Base-by-base conservation (phyloP, 2,888 invertebrate genomes). In the Liodrosophila aerea region DNA sequence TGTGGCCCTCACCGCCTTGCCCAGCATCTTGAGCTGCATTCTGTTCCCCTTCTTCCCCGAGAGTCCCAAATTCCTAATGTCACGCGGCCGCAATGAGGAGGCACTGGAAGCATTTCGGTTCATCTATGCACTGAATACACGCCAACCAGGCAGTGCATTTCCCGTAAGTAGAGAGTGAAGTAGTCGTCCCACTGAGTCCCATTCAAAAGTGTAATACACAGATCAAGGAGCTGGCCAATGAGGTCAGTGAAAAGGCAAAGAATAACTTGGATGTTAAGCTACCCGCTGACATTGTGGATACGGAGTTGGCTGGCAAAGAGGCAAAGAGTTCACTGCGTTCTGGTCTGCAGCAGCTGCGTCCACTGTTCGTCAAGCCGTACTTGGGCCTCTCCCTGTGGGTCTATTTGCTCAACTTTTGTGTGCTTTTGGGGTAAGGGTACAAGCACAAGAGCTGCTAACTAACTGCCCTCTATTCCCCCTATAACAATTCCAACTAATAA, bases 91-190 rank as follows among this genome's bases (percentile, higher is more conserved):
- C 18, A 88, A 89, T 44, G 63, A 68, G 11, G 88, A 89, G 39
- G 89, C 89, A 4, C 49, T 89, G 61, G 58, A 71, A 33, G 77
- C 85, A 8, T 85, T 89, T 67, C 89, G 89, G 54, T 91, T 87
- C 62, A 93, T 96, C 1, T 95, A 93, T 85, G 87, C 91, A 0
- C 83, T 92, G 34, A 95, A 95, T 78, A 93, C 92, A 1, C 93
- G 94, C 1, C 91, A 92, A 54, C 88, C 92, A 0, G 89, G 90
- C 29, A 91, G 92, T 3, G 91, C 91, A 0, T 95, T 92, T 90
- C 94, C 95, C 33, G 95, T 95, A 89, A 67, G 82, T 66, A 9
- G 18, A 13, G 31, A 22, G 22, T 22, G 22, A 22, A 22, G 22
- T 22, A n/a, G n/a, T n/a, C 4, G 8, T 39, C 7, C 4, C 34